Base-by-base conservation (phyloP, 2,888 invertebrate genomes). In the Poecilus cupreus region DNA sequence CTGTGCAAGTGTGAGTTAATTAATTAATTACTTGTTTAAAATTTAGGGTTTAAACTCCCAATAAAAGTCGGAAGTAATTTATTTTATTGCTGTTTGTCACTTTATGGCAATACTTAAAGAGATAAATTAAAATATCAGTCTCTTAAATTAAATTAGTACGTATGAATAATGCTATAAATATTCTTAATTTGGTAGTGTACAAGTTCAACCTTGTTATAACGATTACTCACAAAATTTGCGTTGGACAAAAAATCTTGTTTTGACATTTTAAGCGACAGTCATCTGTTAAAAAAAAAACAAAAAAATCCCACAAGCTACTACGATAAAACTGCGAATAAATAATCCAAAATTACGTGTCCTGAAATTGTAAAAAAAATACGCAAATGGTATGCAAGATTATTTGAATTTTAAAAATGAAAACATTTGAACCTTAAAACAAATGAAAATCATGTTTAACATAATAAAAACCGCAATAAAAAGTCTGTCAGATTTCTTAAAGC, bases 81-180 rank as follows among this genome's bases (percentile, higher is more conserved):
- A 32, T 32, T 32, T 32, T 32, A 32, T 32, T 32, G 32, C 4
- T 6, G 0, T 32, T 6, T 32, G 32, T 3, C 32, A 32, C 13
- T 22, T 22, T 24, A 22, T 57, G 22, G 10, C 22, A 24, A 24
- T 57, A 57, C n/a, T 24, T 22, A 22, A n/a, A n/a, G 24, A 22
- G 5, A 6, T 3, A 32, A 32, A 6, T 32, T 32, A 32, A 5
- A 32, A 32, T 5, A 26, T 5, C 24, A 13, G 43, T 13, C 43
- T 43, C n/a, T 43, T 2, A n/a, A 43, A 43, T 43, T 43, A 43
- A 60, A 24, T 60, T 32, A 32, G 32, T 32, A 32, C 8, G 32
- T 32, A 32, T 32, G 32, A 32, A 32, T 60, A n/a, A 60, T 8
- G n/a, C 60, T 26, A 60, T 60, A 60, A 60, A 60, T 13, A 60